A percentile compares a stretch with the other conserved stretches of the same genome.
Conservation (phyloP, 1,140 invertebrate genomes). For the Sipha flava region DNA sequence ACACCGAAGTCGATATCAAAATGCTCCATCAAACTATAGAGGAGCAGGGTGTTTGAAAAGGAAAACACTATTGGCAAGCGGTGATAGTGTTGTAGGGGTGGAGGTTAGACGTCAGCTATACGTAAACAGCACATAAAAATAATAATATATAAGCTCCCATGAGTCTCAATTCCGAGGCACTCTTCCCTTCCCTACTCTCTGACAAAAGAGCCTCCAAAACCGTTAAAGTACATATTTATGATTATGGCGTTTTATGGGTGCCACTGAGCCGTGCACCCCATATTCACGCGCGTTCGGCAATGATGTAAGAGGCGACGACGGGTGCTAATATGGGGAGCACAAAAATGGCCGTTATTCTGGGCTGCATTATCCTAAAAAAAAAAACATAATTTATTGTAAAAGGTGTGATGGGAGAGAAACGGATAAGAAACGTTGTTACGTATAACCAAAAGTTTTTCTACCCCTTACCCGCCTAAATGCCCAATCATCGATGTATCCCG, state of each 20-base stretch:
- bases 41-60: no score
- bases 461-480: no score
- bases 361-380: conserved; percentile 9
- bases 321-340: neutral
- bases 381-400: neutral
- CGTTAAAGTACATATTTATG: conserved; percentile 18
- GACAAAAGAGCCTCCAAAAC: neutral
- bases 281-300: neutral
- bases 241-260: conserved; percentile 6
- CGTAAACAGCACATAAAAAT: neutral
- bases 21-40: no score
- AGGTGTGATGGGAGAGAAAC: neutral
- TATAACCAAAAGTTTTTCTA: neutral
- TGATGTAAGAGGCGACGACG: neutral
- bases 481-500: no score
- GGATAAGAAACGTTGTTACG: neutral
- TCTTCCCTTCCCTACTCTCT: neutral
- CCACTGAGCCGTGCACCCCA: neutral
- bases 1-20: no score
- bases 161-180: neutral
- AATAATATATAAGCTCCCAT: conserved; percentile 17
- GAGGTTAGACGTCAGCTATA: neutral
- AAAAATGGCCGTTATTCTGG: conserved; percentile 15
- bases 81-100: neutral
- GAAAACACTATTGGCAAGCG: neutral